Base-by-base conservation (phyloP, 2,888 invertebrate genomes). In the Apotomis capreana region DNA sequence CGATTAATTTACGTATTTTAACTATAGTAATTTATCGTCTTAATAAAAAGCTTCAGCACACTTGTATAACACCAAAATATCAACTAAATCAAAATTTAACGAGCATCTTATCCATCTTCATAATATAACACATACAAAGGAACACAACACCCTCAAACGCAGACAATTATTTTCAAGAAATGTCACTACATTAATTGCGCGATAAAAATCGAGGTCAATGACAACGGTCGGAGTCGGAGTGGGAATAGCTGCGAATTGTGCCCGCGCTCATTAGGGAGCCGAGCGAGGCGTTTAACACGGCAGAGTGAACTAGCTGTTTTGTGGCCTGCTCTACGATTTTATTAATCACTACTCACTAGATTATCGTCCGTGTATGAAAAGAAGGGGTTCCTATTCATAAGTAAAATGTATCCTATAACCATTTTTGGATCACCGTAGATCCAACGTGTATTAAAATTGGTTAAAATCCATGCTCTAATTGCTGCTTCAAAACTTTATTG, bases 261-360 rank as follows among this genome's bases (percentile, higher is more conserved):
- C 72, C 68, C 44, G 64, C 52, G 57, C 87, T 87, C 86, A 87
- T 87, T 87, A 87, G 85, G 77, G 79, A 76, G 80, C 80, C 80
- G 81, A 83, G 80, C 81, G 82, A 82, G 76, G 81, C 85, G 82
- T 65, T 9, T 67, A 62, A 68, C 52, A 67, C 61, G 64, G 40
- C 55, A 12, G 67, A 64, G 65, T 58, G 63, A 26, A 68, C 68
- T 68, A 44, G 58, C 37, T 62, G 46, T 69, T 52, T 69, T 55
- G 60, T 59, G 40, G 60, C 49, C 12, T 51, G 49, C 55, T 57
- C 6, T 36, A 5, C 8, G 61, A 6, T 37, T 44, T 49, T 49
- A 55, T 57, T 54, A 54, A 49, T 26, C 26, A 26, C 26, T 2
- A 26, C 26, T 26, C 26, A 15, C 15, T 15, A 26, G 26, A 26